Conservation (phyloP, 1,140 invertebrate genomes). For the Drosophila lacertosa region DNA sequence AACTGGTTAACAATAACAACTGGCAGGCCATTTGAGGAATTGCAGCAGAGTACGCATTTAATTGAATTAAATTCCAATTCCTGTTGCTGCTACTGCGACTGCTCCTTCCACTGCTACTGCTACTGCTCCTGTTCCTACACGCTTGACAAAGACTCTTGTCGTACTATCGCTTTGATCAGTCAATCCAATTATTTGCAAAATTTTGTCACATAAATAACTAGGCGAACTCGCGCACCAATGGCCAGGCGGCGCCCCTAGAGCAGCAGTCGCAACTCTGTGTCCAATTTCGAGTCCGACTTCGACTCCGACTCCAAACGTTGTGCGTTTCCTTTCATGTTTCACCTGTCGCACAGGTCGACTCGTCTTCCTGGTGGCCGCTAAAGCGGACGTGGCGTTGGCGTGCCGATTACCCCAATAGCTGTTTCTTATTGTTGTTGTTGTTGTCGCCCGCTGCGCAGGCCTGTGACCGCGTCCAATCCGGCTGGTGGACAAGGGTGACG, state of each 20-base stretch:
- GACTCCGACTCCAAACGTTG: background rate
- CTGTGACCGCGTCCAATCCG: conserved; percentile 8
- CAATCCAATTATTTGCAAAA: conserved; percentile 84
- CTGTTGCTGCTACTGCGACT: conserved; percentile 10
- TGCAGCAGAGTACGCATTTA: conserved; percentile 82
- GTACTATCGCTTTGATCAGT: conserved; percentile 84
- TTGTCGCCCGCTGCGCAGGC: conserved; percentile 51
- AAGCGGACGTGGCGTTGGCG: conserved; percentile 53
- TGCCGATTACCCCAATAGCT: conserved; percentile 63
- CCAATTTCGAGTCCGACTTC: no score
- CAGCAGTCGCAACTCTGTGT: no score
- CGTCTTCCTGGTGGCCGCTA: conserved; percentile 39
- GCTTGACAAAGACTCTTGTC: no score
- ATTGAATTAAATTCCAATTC: conserved; percentile 84
- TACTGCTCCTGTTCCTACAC: no score
- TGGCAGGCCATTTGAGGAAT: conserved; percentile 76
- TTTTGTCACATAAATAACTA: conserved; percentile 84
- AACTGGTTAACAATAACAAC: conserved; percentile 59
- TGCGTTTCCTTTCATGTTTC: conserved; percentile 66
- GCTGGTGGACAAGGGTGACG: conserved; percentile 55
- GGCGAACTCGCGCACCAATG: conserved; percentile 33
- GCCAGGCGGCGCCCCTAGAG: conserved; percentile 36
- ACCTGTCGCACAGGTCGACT: conserved; percentile 55
- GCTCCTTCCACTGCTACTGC: no score
- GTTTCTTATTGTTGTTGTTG: background rate